Conservation (phyloP, 2,797 vertebrate genomes). For the Syngnathus rostellatus region DNA sequence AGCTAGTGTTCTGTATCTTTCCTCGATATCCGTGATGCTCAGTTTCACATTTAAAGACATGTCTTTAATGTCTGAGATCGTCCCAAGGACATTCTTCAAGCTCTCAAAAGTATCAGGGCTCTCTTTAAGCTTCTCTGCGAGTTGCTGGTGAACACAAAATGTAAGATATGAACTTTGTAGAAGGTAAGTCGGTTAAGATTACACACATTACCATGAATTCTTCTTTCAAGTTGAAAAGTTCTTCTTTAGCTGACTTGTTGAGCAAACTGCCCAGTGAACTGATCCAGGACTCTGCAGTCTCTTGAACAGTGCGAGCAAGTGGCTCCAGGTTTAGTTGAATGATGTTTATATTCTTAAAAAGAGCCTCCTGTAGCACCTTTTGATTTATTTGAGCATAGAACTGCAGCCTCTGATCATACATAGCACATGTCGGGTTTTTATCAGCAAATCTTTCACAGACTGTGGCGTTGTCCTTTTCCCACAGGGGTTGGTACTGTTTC, state of each 20-base stretch:
- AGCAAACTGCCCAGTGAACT: conserved; percentile 77
- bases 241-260: conserved; percentile 74
- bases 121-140: conserved; percentile 67
- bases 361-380: conserved; percentile 70
- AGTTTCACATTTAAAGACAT: conserved; percentile 81
- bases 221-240: conserved; percentile 73
- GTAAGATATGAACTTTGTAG: neutral
- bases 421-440: conserved; percentile 72
- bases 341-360: conserved; percentile 72
- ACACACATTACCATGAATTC: conserved; percentile 71
- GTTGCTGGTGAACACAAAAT: conserved; percentile 55
- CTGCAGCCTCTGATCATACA: conserved; percentile 84
- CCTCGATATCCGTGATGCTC: conserved; percentile 74
- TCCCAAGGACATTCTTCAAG: conserved; percentile 79
- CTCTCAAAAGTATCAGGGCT: conserved; percentile 74
- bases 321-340: conserved; percentile 77
- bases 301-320: conserved; percentile 68
- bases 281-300: conserved; percentile 77
- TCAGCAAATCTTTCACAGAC: conserved; percentile 81
- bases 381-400: conserved; percentile 66
- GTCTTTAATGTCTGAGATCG: conserved; percentile 75
- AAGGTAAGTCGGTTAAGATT: neutral
- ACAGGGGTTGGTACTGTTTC: conserved; percentile 80
- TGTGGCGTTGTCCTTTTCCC: conserved; percentile 78
- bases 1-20: conserved; percentile 82